These are phyloP conservation scores for Hyperopisus bebe DNA, from an alignment of 2,113 vertebrate genomes.

Conservation along the genomic window DNA sequence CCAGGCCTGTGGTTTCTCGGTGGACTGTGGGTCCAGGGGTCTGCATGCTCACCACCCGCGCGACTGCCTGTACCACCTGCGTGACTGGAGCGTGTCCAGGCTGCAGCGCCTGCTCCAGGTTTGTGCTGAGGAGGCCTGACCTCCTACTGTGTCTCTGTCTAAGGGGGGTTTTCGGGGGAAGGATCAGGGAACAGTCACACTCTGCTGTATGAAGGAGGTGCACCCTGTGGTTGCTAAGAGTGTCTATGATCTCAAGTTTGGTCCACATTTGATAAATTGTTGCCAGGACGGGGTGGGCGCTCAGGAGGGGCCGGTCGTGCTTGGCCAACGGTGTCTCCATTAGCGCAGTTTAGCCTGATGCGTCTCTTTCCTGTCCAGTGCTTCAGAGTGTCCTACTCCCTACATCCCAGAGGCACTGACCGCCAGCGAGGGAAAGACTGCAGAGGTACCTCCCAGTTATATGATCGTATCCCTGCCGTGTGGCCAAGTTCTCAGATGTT, in stretches of 20 bases:
- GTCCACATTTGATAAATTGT: not conserved
- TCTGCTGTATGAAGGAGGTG: not conserved
- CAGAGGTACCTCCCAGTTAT: slow-evolving; percentile 26
- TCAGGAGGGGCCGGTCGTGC: not conserved
- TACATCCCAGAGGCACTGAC: slow-evolving; percentile 32
- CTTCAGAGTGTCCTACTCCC: slow-evolving; percentile 44
- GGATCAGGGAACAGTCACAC: not conserved
- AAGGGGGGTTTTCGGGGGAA: not conserved
- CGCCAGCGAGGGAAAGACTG: not conserved
- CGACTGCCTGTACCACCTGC: slow-evolving; percentile 66
- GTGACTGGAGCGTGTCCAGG: slow-evolving; percentile 61
- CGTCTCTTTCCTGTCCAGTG: slow-evolving; percentile 34
- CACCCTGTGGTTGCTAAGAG: not conserved
- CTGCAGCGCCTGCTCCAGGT: slow-evolving; percentile 58
- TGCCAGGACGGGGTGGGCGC: not conserved
- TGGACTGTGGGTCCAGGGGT: slow-evolving; percentile 50
- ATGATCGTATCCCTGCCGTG: not conserved
- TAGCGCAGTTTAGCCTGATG: not conserved
- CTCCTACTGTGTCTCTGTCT: not conserved
- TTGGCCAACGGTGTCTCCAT: not conserved
- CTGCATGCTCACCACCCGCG: slow-evolving; percentile 68
- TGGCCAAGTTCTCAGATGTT: not conserved
- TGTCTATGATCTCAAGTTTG: not conserved
- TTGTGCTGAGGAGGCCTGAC: not conserved
- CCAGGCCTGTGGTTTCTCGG: slow-evolving; percentile 58